Percentiles rank a stretch among this genome's conserved stretches.
These are phyloP conservation scores for Chouioia cunea DNA, from an alignment of 2,888 invertebrate genomes.

Conservation along the genomic window DNA sequence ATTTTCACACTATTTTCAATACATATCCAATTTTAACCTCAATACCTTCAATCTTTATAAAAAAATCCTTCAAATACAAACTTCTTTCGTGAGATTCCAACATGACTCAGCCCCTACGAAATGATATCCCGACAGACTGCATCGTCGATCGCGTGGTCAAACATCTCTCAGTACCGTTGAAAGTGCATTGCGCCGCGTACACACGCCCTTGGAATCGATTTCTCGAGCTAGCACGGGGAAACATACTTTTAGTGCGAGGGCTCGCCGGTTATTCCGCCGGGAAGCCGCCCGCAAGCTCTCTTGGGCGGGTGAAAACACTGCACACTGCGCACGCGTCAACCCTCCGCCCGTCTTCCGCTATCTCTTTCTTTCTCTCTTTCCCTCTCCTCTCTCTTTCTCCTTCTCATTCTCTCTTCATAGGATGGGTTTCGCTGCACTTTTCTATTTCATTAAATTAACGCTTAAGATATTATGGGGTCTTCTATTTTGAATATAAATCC, in stretches of 20 bases:
- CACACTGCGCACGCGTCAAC: not conserved
- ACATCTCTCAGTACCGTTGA: not conserved
- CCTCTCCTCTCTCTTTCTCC: constrained; percentile 9
- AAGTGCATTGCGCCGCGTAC: not conserved
- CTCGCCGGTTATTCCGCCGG: constrained; percentile 17
- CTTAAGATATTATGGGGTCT: no score
- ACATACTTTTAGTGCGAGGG: not conserved
- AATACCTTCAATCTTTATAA: no score
- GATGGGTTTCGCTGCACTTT: no score
- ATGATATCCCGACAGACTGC: no score
- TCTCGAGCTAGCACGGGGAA: constrained; percentile 2
- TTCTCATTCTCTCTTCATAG: not conserved
- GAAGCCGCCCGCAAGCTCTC: constrained; percentile 16
- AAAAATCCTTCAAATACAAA: no score
- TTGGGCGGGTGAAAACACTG: not conserved
- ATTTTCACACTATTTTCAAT: no score
- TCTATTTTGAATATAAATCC: no score
- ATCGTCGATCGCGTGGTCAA: not conserved
- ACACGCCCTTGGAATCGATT: constrained; percentile 40
- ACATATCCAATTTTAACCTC: no score
- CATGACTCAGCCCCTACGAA: no score
- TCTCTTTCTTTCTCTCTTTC: no score
- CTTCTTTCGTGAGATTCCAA: no score
- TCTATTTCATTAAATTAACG: no score
- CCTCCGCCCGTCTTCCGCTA: not conserved